Evolutionary conservation across 2,888 invertebrate species (phyloP).

Genomic region (Epiblema foenella): DNA sequence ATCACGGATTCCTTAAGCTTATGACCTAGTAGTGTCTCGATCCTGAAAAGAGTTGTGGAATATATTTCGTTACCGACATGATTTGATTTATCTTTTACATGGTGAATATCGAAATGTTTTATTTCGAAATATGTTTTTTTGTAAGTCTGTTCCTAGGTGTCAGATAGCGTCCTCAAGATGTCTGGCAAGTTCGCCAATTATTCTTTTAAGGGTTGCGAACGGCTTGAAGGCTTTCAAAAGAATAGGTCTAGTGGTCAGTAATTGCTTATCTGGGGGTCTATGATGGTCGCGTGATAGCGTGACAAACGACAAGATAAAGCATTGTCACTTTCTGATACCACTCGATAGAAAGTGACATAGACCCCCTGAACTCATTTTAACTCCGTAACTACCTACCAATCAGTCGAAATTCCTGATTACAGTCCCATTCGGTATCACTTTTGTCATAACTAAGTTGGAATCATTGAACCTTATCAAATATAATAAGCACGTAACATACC

Average conservation of each 20-base stretch:
- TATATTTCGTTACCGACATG: background rate
- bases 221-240: background rate
- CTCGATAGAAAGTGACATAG: no score
- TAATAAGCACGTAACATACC: no score
- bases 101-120: background rate
- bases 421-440: no score
- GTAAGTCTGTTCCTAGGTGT: background rate
- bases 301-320: no score
- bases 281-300: no score
- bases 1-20: constrained; percentile 37
- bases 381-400: background rate
- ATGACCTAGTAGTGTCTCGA: constrained; percentile 29
- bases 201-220: background rate
- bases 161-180: background rate
- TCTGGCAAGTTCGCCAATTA: constrained; percentile 1
- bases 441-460: no score
- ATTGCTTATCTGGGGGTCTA: background rate
- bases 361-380: background rate
- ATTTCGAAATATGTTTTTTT: no score
- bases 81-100: background rate
- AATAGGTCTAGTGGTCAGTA: background rate
- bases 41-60: constrained; percentile 2
- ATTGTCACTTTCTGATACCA: no score
- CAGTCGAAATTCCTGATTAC: no score
- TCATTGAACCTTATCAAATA: no score